Evolutionary conservation across 2,797 vertebrate genomes (phyloP).

Genomic region (Ctenopoma kingsleyae): DNA sequence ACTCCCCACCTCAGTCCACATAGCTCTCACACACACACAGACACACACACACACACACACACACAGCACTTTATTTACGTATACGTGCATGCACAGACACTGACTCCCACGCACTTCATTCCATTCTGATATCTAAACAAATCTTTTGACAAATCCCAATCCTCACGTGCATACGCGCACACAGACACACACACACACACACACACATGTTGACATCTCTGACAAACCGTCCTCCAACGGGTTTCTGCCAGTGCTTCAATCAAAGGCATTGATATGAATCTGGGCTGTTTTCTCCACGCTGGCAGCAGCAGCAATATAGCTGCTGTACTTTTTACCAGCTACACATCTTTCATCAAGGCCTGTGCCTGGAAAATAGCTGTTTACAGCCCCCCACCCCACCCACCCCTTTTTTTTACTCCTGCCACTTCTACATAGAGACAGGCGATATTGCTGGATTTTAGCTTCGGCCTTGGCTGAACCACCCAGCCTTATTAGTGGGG

Average conservation of each 20-base stretch:
- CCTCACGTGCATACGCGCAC: constrained; percentile 16
- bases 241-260: constrained; percentile 72
- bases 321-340: constrained; percentile 70
- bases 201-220: constrained; percentile 67
- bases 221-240: constrained; percentile 67
- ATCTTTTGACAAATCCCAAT: constrained; percentile 58
- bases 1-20: constrained; percentile 60
- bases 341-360: constrained; percentile 69
- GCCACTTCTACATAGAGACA: constrained; percentile 63
- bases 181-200: constrained; percentile 45
- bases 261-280: constrained; percentile 78
- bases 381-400: constrained; percentile 48
- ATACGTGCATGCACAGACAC: constrained; percentile 30
- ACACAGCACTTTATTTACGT: constrained; percentile 48
- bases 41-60: constrained; percentile 28
- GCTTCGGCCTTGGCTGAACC: constrained; percentile 74
- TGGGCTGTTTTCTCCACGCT: constrained; percentile 61
- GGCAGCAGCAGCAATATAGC: constrained; percentile 62
- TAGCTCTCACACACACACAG: constrained; percentile 31
- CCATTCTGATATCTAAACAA: constrained; percentile 69
- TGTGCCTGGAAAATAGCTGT: constrained; percentile 63
- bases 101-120: constrained; percentile 50
- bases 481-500: constrained; percentile 72
- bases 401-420: constrained; percentile 41
- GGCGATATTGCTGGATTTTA: constrained; percentile 67